Percentiles rank a stretch among this genome's conserved stretches.
Conservation (phyloP, 2,113 vertebrate species). For the Chaetorhynchus papuensis region DNA sequence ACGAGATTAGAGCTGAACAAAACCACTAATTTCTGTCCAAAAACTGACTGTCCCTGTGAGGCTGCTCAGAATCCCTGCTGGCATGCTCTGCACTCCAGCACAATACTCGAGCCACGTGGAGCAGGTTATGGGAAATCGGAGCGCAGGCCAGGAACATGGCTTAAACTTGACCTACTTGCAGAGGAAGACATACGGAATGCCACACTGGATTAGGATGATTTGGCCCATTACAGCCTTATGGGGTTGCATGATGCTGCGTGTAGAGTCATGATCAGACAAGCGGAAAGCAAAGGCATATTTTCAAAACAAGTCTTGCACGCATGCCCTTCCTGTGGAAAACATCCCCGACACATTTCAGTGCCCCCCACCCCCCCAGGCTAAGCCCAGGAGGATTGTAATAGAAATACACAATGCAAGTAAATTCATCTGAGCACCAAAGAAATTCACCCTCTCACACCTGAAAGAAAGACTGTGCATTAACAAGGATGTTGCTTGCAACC, state of each 20-base stretch:
- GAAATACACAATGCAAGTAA: not conserved
- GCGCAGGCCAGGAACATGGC: constrained; percentile 44
- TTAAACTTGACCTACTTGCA: constrained; percentile 89
- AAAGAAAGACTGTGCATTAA: not conserved
- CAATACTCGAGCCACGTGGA: not conserved
- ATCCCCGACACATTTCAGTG: not conserved
- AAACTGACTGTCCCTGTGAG: not conserved
- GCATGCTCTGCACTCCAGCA: not conserved
- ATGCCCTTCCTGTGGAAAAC: constrained; percentile 40
- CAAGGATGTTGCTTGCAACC: not conserved
- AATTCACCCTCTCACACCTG: not conserved
- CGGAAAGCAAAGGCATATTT: constrained; percentile 78
- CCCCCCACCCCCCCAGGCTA: not conserved
- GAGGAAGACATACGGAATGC: constrained; percentile 74
- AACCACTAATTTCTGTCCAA: not conserved
- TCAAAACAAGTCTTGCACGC: constrained; percentile 72
- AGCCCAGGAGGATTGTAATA: constrained; percentile 11
- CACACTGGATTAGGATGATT: constrained; percentile 81
- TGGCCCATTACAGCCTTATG: constrained; percentile 71
- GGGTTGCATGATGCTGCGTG: constrained; percentile 67
- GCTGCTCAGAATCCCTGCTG: constrained; percentile 8
- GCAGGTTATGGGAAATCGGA: constrained; percentile 57
- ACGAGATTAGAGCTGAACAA: not conserved
- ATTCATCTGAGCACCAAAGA: not conserved
- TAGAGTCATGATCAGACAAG: constrained; percentile 73